Conservation (phyloP, 2,113 vertebrate genomes). For the Calidris pygmaea region DNA sequence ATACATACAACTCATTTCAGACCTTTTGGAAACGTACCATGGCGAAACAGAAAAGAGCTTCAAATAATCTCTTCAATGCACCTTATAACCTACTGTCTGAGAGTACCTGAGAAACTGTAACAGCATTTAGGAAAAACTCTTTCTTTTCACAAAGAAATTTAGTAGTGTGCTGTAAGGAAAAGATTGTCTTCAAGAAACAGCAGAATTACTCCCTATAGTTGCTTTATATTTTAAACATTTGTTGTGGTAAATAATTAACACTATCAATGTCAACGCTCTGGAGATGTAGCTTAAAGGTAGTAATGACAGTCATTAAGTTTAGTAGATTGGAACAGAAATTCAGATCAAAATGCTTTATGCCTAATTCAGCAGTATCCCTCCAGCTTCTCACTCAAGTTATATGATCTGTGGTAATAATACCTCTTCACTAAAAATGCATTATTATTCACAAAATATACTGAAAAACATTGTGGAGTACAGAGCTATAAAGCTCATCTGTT, state of each 20-base stretch:
- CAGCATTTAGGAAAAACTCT: background rate
- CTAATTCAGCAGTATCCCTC: background rate
- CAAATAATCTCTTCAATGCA: background rate
- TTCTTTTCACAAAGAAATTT: background rate
- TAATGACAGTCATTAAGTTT: background rate
- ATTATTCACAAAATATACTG: background rate
- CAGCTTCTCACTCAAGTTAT: background rate
- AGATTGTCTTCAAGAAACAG: background rate
- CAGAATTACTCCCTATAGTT: background rate
- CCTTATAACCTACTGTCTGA: background rate
- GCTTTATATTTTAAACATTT: background rate
- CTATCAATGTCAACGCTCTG: background rate
- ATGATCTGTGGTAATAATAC: background rate
- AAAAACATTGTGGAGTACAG: background rate
- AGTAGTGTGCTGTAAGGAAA: background rate
- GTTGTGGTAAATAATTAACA: background rate
- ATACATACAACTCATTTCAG: background rate
- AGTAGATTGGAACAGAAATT: background rate
- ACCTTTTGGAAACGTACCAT: background rate
- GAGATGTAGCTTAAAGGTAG: background rate
- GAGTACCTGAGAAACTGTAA: background rate
- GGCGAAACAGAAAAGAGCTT: background rate
- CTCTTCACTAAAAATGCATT: background rate
- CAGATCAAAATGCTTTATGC: background rate
- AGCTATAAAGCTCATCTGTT: background rate